A percentile compares a stretch with the other conserved stretches of the same genome.
Conservation (phyloP, 2,888 invertebrate species). For the Plutella xylostella region DNA sequence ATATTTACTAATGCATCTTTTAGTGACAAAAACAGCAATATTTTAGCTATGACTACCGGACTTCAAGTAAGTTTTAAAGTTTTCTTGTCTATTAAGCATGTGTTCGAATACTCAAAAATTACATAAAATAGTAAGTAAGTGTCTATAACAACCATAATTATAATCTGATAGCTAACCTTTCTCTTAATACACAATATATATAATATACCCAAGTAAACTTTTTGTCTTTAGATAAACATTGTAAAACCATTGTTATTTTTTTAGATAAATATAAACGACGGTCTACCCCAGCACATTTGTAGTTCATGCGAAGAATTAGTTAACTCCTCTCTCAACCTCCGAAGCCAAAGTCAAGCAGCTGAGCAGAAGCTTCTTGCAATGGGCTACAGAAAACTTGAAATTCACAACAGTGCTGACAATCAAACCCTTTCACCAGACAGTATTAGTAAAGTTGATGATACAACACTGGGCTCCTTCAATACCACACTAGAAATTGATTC, state of each 20-base stretch:
- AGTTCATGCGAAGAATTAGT: constrained; percentile 14
- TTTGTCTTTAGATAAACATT: not conserved
- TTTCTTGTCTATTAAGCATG: not conserved
- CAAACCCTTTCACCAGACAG: not conserved
- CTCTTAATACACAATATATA: not conserved
- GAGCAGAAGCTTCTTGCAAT: constrained; percentile 14
- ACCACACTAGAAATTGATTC: not conserved
- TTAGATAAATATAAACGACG: constrained; percentile 17
- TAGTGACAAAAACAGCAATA: not conserved
- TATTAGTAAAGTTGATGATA: constrained; percentile 3
- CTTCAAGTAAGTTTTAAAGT: constrained; percentile 8
- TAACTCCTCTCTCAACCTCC: constrained; percentile 11
- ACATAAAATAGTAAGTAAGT: too few species aligned
- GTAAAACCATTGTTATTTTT: constrained; percentile 1
- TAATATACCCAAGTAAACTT: not conserved
- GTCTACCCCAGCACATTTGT: constrained; percentile 19
- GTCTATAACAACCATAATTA: not conserved
- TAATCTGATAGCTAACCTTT: not conserved
- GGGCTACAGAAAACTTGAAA: constrained; percentile 2
- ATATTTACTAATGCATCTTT: not conserved
- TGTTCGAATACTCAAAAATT: too few species aligned
- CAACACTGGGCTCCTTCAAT: too few species aligned
- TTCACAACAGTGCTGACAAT: not conserved
- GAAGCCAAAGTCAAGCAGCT: constrained; percentile 12
- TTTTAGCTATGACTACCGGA: constrained; percentile 16